A percentile compares a stretch with the other conserved stretches of the same genome.
phyloP scores from a whole-genome alignment of 2,888 invertebrate species.

The Rhagonycha lutea region DNA sequence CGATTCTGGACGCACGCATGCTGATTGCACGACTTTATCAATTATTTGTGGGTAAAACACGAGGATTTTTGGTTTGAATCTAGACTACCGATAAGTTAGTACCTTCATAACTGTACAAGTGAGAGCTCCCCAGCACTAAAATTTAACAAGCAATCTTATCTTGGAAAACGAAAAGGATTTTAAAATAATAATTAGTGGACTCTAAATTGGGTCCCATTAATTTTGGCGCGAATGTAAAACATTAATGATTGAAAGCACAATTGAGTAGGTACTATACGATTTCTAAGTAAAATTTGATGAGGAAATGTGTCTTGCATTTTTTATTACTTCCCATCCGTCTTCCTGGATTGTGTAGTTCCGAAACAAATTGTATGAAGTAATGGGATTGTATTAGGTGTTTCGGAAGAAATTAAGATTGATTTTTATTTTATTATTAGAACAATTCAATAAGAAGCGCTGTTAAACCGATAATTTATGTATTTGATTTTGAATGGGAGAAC shows the following conservation, averaged over 20 bases:
- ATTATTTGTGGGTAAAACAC: slow-evolving; percentile 6
- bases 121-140: not conserved
- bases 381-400: not conserved
- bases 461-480: slow-evolving; percentile 28
- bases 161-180: not conserved
- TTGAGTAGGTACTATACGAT: not conserved
- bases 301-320: not conserved
- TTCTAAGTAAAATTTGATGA: not conserved
- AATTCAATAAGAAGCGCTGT: slow-evolving; percentile 1
- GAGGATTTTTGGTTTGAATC: not conserved
- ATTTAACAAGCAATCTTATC: not conserved
- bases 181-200: not conserved
- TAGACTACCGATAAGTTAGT: not conserved
- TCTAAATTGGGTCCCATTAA: not conserved
- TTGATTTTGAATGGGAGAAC: slow-evolving; percentile 21
- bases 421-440: not conserved
- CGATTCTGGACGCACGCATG: slow-evolving; percentile 29
- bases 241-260: not conserved
- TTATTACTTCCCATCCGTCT: not conserved
- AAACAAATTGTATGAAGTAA: not conserved
- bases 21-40: slow-evolving; percentile 30
- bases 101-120: not conserved
- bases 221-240: not conserved
- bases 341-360: not conserved
- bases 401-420: not conserved